Evolutionary conservation across 2,113 vertebrate genomes (phyloP).

Genomic region (Pipra filicauda): DNA sequence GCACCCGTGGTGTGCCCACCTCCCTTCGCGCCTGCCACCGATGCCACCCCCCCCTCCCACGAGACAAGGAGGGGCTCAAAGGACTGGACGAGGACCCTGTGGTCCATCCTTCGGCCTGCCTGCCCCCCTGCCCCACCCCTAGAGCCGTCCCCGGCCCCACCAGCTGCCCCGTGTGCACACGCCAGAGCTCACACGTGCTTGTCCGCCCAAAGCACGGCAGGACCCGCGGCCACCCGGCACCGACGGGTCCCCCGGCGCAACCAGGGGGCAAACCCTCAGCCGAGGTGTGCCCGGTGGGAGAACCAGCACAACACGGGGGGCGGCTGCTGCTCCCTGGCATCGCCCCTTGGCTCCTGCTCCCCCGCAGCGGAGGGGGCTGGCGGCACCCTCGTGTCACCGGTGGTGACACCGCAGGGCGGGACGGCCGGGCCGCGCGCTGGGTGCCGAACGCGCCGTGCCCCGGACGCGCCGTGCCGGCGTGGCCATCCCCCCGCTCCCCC

Average conservation of each 20-base stretch:
- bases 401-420: not conserved
- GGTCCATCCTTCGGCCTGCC: not conserved
- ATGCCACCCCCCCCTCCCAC: not conserved
- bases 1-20: not conserved
- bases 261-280: not conserved
- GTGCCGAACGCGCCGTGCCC: not conserved
- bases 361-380: not conserved
- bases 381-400: not conserved
- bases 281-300: not conserved
- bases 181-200: not conserved
- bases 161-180: not conserved
- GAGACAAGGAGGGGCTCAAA: not conserved
- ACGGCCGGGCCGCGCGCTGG: not conserved
- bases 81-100: not conserved
- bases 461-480: not conserved
- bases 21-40: not conserved
- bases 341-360: not conserved
- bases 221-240: not conserved
- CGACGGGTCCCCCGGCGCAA: not conserved
- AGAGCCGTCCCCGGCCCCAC: not conserved
- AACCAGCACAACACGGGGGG: accelerated
- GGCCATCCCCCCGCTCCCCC: not conserved
- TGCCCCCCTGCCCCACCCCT: not conserved
- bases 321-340: not conserved
- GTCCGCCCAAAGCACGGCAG: not conserved